Percentiles rank a stretch among this genome's conserved stretches.
Evolutionary conservation across 2,797 vertebrate species (phyloP).

Genomic region (Taenioides sp.): DNA sequence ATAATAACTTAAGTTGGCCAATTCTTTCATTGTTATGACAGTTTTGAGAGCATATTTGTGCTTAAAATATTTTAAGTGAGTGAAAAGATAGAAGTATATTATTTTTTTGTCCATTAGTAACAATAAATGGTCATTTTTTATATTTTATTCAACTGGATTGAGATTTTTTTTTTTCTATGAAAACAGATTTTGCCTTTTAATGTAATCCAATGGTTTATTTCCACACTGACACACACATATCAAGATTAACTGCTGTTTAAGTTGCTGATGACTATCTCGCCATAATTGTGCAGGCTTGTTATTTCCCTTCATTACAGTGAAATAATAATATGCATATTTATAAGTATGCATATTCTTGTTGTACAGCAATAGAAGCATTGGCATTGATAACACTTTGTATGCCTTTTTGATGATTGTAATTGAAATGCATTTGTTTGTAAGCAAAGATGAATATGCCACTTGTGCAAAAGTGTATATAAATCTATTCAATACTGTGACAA

Average conservation of each 20-base stretch:
- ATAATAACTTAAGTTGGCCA: conserved; percentile 25
- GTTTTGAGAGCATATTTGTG: conserved; percentile 12
- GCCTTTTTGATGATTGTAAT: conserved; percentile 16
- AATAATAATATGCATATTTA: conserved; percentile 21
- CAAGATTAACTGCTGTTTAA: conserved; percentile 32
- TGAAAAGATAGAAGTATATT: conserved; percentile 10
- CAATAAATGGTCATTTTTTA: conserved; percentile 25
- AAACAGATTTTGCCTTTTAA: conserved; percentile 34
- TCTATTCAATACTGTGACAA: conserved; percentile 9
- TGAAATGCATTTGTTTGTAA: conserved; percentile 12
- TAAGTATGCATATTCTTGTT: conserved; percentile 18
- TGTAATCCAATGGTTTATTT: conserved; percentile 14
- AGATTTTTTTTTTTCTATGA: conserved; percentile 24
- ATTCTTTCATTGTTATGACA: conserved; percentile 37
- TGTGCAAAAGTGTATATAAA: conserved; percentile 18
- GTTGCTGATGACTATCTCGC: not conserved
- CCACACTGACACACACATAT: conserved; percentile 17
- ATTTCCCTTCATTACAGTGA: conserved; percentile 31
- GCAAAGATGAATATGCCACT: conserved; percentile 17
- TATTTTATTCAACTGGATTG: conserved; percentile 18
- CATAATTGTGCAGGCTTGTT: conserved; percentile 24
- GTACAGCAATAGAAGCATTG: conserved; percentile 41
- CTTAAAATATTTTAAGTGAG: conserved; percentile 14
- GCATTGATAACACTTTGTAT: conserved; percentile 26
- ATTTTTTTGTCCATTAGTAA: conserved; percentile 11